Conservation (phyloP, 2,113 vertebrate genomes). For the Onychorhynchus coronatus region DNA sequence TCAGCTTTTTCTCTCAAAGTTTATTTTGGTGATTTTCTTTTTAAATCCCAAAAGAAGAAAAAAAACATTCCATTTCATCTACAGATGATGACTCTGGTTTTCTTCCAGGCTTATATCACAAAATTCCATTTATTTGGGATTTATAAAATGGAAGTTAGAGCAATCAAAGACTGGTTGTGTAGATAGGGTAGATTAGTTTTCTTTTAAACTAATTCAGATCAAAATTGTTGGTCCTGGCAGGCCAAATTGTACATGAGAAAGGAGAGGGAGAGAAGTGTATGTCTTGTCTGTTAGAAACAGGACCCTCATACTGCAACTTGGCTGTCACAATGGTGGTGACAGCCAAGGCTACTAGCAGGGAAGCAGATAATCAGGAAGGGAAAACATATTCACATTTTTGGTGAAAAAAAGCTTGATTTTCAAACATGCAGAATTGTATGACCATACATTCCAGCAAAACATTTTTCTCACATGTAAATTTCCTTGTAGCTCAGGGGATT, state of each 20-base stretch:
- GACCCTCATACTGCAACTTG: neutral
- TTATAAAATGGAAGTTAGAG: neutral
- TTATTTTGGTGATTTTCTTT: slow-evolving; percentile 27
- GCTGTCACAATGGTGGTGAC: neutral
- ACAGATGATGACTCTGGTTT: slow-evolving; percentile 20
- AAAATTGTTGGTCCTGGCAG: neutral
- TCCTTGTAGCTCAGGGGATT: slow-evolving; percentile 39
- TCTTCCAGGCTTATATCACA: neutral
- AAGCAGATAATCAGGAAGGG: neutral
- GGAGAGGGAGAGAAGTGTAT: neutral
- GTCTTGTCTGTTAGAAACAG: neutral
- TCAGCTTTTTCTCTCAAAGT: neutral
- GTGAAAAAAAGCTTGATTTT: slow-evolving; percentile 11
- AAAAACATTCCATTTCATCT: neutral
- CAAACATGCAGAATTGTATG: slow-evolving; percentile 12
- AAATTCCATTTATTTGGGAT: neutral
- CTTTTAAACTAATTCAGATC: slow-evolving; percentile 5
- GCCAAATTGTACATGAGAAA: neutral
- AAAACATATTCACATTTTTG: neutral
- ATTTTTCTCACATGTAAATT: slow-evolving; percentile 62
- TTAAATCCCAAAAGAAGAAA: neutral
- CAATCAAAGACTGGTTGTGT: neutral
- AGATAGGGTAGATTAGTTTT: neutral
- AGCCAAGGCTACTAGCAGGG: neutral
- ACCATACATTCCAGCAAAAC: slow-evolving; percentile 42